phyloP scores from a whole-genome alignment of 2,797 vertebrate species.

The Ctenopoma multispine region DNA sequence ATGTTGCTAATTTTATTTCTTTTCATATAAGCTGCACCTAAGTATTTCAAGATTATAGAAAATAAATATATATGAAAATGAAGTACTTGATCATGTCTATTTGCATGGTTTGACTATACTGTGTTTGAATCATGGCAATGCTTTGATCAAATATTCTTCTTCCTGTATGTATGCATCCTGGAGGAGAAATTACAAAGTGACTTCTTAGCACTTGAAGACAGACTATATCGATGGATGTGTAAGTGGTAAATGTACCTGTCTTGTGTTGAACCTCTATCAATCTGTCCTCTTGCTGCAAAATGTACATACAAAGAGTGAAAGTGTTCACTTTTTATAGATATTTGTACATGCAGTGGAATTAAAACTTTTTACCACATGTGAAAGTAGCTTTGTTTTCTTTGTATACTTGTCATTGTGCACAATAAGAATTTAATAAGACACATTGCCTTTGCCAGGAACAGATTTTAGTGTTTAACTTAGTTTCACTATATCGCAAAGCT shows the following conservation, averaged over 20 bases:
- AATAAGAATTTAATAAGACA: neutral
- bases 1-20: slow-evolving; percentile 52
- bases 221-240: slow-evolving; percentile 46
- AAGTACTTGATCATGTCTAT: slow-evolving; percentile 68
- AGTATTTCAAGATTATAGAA: slow-evolving; percentile 58
- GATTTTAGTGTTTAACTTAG: too few relatives aligned
- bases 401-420: neutral
- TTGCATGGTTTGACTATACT: slow-evolving; percentile 76
- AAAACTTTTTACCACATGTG: slow-evolving; percentile 79
- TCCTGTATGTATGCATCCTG: slow-evolving; percentile 58
- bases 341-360: slow-evolving; percentile 81
- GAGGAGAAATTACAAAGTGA: slow-evolving; percentile 59
- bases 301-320: slow-evolving; percentile 80
- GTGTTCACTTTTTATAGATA: slow-evolving; percentile 80
- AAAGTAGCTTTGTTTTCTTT: slow-evolving; percentile 21
- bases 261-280: slow-evolving; percentile 47
- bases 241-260: slow-evolving; percentile 54
- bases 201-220: slow-evolving; percentile 45
- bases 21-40: slow-evolving; percentile 58
- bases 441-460: too few relatives aligned
- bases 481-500: too few relatives aligned
- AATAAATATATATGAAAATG: slow-evolving; percentile 51
- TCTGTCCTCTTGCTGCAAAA: slow-evolving; percentile 66
- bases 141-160: slow-evolving; percentile 48
- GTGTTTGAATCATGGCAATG: slow-evolving; percentile 61